Percentiles rank a stretch among this genome's conserved stretches.
phyloP scores from a whole-genome alignment of 2,797 vertebrate genomes.

The Gymnoscopelus microlampas region DNA sequence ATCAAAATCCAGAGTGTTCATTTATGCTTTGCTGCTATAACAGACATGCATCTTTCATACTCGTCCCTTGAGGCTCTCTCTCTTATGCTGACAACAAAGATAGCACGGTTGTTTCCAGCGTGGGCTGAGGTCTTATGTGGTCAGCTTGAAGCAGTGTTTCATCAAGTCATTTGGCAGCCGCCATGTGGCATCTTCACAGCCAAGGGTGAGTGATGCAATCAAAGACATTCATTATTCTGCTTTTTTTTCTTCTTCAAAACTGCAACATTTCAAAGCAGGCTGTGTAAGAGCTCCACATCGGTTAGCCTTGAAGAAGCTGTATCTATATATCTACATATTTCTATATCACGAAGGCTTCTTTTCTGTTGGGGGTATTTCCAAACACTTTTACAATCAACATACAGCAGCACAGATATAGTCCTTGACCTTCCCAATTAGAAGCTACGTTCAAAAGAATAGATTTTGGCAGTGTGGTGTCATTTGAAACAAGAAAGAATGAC shows the following conservation, averaged over 20 bases:
- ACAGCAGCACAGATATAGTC: constrained; percentile 19
- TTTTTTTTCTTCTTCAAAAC: constrained; percentile 30
- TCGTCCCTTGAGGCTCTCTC: constrained; percentile 3
- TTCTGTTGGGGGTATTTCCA: constrained; percentile 16
- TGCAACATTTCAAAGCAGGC: constrained; percentile 25
- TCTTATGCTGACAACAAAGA: constrained; percentile 2
- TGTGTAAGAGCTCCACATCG: constrained; percentile 14
- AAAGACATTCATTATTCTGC: constrained; percentile 17
- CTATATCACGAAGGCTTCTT: too few relatives aligned
- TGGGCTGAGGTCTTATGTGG: constrained; percentile 21
- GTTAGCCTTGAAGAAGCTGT: background rate
- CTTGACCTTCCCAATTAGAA: constrained; percentile 30
- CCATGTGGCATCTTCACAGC: constrained; percentile 5
- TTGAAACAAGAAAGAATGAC: too few relatives aligned
- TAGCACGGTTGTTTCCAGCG: too few relatives aligned
- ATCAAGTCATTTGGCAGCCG: background rate
- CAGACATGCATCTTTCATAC: constrained; percentile 28
- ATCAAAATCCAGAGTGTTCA: too few relatives aligned
- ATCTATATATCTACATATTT: too few relatives aligned
- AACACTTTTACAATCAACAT: constrained; percentile 19
- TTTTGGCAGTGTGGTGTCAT: constrained; percentile 21
- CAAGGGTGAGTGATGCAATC: constrained; percentile 35
- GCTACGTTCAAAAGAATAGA: constrained; percentile 22
- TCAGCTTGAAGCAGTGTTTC: constrained; percentile 22
- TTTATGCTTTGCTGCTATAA: background rate